Evolutionary conservation across 2,797 vertebrate species (phyloP).

Genomic region (Sebastes baramenuke): DNA sequence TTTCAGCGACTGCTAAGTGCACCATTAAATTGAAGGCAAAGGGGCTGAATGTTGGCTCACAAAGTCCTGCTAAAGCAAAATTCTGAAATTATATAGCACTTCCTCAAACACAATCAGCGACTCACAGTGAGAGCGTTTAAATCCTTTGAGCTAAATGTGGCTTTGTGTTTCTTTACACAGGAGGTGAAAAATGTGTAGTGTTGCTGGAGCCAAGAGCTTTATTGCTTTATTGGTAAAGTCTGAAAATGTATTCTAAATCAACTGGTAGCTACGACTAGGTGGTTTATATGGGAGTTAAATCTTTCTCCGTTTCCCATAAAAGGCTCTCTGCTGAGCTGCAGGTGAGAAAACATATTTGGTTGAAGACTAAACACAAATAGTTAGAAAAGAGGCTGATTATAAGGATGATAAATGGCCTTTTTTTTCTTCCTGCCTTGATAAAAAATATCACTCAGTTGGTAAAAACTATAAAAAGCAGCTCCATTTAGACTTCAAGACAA

Average conservation of each 20-base stretch:
- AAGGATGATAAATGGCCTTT: not conserved
- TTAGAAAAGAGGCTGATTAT: not conserved
- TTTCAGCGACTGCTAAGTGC: slow-evolving; percentile 56
- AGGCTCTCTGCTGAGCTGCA: not conserved
- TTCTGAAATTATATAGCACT: slow-evolving; percentile 9
- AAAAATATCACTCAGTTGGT: not conserved
- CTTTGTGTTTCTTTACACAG: not conserved
- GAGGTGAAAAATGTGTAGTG: not conserved
- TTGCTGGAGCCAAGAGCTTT: not conserved
- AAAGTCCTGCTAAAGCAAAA: slow-evolving; percentile 37
- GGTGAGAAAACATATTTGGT: not conserved
- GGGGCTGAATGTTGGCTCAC: slow-evolving; percentile 17
- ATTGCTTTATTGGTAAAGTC: not conserved
- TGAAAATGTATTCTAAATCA: not conserved
- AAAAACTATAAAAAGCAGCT: not conserved
- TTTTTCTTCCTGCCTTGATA: not conserved
- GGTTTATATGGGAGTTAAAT: not conserved
- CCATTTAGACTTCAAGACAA: not conserved
- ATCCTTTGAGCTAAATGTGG: not conserved
- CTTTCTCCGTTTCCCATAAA: not conserved
- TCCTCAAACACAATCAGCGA: slow-evolving; percentile 3
- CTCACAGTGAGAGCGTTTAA: slow-evolving; percentile 13
- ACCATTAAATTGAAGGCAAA: slow-evolving; percentile 43
- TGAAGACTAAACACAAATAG: not conserved
- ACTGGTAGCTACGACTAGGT: not conserved